Percentiles rank a stretch among this genome's conserved stretches.
phyloP scores from a whole-genome alignment of 2,113 vertebrate species.

The Perca flavescens region DNA sequence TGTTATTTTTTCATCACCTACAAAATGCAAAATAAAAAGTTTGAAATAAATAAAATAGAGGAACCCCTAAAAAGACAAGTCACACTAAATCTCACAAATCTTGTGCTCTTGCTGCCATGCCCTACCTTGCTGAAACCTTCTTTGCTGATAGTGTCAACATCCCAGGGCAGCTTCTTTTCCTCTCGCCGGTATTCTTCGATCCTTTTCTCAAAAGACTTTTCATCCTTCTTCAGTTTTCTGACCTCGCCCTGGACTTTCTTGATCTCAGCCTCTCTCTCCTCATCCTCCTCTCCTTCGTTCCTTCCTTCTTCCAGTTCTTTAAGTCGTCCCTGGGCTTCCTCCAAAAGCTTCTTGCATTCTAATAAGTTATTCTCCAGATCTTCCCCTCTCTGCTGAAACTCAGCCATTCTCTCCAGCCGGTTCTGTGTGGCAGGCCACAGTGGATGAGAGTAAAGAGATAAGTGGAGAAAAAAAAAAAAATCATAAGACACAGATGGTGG shows the following conservation, averaged over 20 bases:
- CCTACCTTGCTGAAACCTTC: constrained; percentile 94
- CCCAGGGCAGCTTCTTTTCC: constrained; percentile 92
- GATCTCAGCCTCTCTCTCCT: constrained; percentile 73
- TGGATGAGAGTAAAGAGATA: neutral
- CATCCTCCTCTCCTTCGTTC: constrained; percentile 48
- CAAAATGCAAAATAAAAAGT: too few species aligned
- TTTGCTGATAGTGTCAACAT: constrained; percentile 92
- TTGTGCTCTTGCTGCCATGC: fast-evolving
- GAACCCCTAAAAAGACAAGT: neutral
- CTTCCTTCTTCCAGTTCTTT: constrained; percentile 76
- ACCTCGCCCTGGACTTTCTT: constrained; percentile 82
- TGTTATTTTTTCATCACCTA: too few species aligned
- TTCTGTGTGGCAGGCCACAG: constrained; percentile 76
- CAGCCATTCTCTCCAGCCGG: constrained; percentile 90
- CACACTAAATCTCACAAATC: neutral
- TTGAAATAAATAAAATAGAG: neutral
- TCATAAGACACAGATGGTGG: neutral
- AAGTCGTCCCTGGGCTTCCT: constrained; percentile 84
- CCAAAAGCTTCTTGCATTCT: constrained; percentile 84
- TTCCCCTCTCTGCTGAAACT: constrained; percentile 90
- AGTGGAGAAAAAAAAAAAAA: neutral
- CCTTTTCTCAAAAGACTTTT: constrained; percentile 85
- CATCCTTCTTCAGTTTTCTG: constrained; percentile 86
- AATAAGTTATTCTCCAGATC: constrained; percentile 85
- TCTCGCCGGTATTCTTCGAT: constrained; percentile 85